Evolutionary conservation across 2,888 invertebrate genomes (phyloP), one percentile per base, ranked within the genome.

Genomic region (Drepanosiphum platanoidis): DNA sequence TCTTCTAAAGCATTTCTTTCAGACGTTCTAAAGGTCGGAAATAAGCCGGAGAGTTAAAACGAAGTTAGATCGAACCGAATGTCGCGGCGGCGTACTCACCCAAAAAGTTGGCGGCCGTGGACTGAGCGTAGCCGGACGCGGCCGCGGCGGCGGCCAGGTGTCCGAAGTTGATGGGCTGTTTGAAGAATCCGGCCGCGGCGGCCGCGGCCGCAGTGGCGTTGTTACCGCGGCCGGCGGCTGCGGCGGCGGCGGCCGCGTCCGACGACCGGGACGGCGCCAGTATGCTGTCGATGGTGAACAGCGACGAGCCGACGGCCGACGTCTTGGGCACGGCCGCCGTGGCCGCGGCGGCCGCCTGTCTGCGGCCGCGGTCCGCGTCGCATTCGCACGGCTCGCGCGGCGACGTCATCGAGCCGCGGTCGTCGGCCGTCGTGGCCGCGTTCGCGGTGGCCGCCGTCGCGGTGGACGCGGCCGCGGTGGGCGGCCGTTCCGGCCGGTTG

Each of bases 211-310:
- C 39, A 15, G 86, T 77, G 5, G 78, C 72, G 42, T 39, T 78
- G 39, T 78, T 78, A n/a, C n/a, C n/a, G 66, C 86, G 78, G 66
- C 68, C 68, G 22, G 36, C 32, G 4, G 52, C 39, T 15, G 58
- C 7, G 7, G 22, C 39, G 71, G 72, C 81, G 8, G 61, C 71
- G 15, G 71, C 39, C 39, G 71, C 52, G 22, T 64, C 78, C 15
- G 87, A 87, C 86, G 72, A 87, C 15, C 58, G 34, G 70, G 75
- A 77, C 81, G 95, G 94, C 75, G 95, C 95, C 89, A 96, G 91
- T 88, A 96, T 95, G 90, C 95, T 95, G 90, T 96, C 96, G 89
- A 96, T 96, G 88, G 95, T 96, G 90, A 96, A 96, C 87, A 95
- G 91, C 8, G 93, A 93, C 34, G 92, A 86, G 36, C 87, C 91